A percentile compares a stretch with the other conserved stretches of the same genome.
Evolutionary conservation across 1,140 invertebrate species (phyloP).

Genomic region (Drosophila repleta): DNA sequence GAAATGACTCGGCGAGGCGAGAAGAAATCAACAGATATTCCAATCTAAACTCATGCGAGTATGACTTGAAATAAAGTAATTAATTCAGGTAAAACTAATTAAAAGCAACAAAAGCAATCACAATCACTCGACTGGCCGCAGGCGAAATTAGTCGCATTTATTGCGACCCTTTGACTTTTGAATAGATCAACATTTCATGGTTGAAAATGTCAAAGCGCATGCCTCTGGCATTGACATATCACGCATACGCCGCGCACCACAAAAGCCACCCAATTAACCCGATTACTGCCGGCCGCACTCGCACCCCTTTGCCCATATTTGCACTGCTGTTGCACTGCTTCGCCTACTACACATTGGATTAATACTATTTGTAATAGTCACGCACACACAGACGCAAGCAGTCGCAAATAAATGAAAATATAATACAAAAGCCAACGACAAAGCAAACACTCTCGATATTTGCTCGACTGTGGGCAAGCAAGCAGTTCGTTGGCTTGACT

Average conservation of each 20-base stretch:
- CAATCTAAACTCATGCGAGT: not conserved
- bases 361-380: constrained; percentile 24
- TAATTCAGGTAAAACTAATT: constrained; percentile 41
- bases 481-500: not conserved
- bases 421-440: constrained; percentile 1
- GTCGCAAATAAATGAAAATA: constrained; percentile 8
- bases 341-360: not conserved
- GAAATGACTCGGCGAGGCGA: not conserved
- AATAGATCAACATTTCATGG: constrained; percentile 31
- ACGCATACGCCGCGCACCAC: constrained; percentile 25
- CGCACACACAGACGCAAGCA: not conserved
- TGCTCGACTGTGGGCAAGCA: not conserved
- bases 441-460: constrained; percentile 5
- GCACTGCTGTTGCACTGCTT: not conserved
- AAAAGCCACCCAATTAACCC: constrained; percentile 10
- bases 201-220: constrained; percentile 16
- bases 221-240: constrained; percentile 36
- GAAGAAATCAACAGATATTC: not conserved
- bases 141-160: constrained; percentile 35
- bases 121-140: not conserved
- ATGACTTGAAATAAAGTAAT: constrained; percentile 6
- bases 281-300: no score
- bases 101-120: constrained; percentile 17
- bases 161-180: constrained; percentile 35
- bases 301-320: no score